Evolutionary conservation across 1,140 invertebrate species (phyloP).

Genomic region (Drosophila sulfurigaster): DNA sequence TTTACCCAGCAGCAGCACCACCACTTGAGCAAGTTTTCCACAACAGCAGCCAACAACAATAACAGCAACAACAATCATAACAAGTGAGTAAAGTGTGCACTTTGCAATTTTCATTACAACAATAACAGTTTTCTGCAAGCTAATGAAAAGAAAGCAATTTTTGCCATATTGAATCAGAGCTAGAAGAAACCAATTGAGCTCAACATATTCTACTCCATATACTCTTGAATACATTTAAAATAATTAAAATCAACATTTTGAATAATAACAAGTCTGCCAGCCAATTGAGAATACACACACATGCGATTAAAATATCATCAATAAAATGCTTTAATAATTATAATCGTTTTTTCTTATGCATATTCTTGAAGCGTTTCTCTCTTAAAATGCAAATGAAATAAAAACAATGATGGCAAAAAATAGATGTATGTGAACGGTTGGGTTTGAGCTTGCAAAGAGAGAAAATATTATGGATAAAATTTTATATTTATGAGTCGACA

Average conservation of each 20-base stretch:
- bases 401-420: conserved; percentile 51
- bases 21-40: conserved; percentile 31
- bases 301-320: conserved; percentile 68
- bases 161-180: conserved; percentile 21
- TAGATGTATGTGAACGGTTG: conserved; percentile 4
- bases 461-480: conserved; percentile 36
- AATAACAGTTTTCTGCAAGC: not conserved
- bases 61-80: conserved; percentile 16
- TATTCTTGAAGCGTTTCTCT: conserved; percentile 19
- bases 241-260: conserved; percentile 75
- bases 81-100: conserved; percentile 10
- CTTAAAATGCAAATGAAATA: conserved; percentile 68
- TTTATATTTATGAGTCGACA: conserved; percentile 49
- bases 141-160: conserved; percentile 46
- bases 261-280: conserved; percentile 52
- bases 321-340: conserved; percentile 70
- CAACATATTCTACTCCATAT: conserved; percentile 9
- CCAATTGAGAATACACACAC: conserved; percentile 17
- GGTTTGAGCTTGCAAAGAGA: not conserved
- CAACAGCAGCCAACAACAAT: not conserved
- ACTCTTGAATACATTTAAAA: conserved; percentile 53
- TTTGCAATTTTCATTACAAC: conserved; percentile 18
- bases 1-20: conserved; percentile 1
- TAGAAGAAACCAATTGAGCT: conserved; percentile 9
- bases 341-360: conserved; percentile 47